phyloP scores from a whole-genome alignment of 2,113 vertebrate genomes.

The Ia io region DNA sequence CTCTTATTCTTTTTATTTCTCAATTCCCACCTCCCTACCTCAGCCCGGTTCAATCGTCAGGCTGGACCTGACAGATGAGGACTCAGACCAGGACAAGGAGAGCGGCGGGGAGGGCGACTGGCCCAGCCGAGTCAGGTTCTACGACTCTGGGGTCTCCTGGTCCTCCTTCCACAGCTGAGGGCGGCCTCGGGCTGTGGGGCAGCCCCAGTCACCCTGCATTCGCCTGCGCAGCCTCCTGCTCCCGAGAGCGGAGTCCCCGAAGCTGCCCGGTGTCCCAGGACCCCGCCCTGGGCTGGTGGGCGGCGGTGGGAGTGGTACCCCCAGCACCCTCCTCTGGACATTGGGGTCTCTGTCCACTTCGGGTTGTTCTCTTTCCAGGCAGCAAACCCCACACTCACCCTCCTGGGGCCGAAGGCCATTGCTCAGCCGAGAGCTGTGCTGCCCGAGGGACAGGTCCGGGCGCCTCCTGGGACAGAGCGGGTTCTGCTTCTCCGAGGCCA shows the following conservation, averaged over 20 bases:
- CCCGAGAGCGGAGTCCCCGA: background rate
- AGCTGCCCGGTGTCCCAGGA: background rate
- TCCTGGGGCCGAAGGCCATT: background rate
- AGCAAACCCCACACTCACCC: background rate
- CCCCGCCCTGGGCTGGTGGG: background rate
- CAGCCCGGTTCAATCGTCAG: too few species aligned
- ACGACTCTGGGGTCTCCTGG: conserved; percentile 80
- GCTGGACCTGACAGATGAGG: too few species aligned
- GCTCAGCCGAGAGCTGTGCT: background rate
- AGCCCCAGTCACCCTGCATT: background rate
- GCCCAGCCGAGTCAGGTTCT: conserved; percentile 81
- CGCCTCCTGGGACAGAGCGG: background rate
- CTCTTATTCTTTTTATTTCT: too few species aligned
- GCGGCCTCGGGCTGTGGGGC: background rate
- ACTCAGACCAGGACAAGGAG: background rate
- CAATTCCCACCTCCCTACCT: too few species aligned
- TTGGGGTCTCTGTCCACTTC: background rate
- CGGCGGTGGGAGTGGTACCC: fast-evolving
- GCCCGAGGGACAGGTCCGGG: background rate
- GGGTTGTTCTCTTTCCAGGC: background rate
- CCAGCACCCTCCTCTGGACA: background rate
- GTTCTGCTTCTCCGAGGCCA: background rate
- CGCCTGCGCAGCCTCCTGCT: background rate
- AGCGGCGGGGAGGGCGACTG: conserved; percentile 72
- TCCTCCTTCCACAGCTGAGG: conserved; percentile 86